Conservation (phyloP, 2,113 vertebrate genomes). For the Phoxinus phoxinus region DNA sequence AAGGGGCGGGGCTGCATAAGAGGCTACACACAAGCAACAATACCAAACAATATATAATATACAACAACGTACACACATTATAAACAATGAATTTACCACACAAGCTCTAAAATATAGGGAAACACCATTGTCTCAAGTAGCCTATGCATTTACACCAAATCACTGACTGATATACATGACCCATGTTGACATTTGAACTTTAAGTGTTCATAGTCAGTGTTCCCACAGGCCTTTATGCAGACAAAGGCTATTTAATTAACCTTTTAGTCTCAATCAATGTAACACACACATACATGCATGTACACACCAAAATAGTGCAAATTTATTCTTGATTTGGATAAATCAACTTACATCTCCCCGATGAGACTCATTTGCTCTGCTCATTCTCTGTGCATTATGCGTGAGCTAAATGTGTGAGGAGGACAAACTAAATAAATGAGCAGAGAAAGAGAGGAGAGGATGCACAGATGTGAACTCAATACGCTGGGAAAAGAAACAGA, state of each 20-base stretch:
- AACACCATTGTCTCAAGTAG: neutral
- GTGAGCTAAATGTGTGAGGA: constrained; percentile 42
- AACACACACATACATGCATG: constrained; percentile 5
- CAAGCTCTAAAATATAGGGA: neutral
- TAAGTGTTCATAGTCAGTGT: constrained; percentile 53
- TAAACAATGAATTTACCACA: neutral
- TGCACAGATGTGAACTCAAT: constrained; percentile 26
- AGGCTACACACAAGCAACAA: neutral
- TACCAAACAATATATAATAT: neutral
- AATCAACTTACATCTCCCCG: constrained; percentile 51
- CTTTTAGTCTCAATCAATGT: constrained; percentile 41
- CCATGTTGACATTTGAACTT: constrained; percentile 62
- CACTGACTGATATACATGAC: constrained; percentile 64
- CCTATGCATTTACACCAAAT: constrained; percentile 60
- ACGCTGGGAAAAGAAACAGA: constrained; percentile 4
- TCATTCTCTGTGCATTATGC: constrained; percentile 49
- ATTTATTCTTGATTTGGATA: constrained; percentile 56
- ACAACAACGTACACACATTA: neutral
- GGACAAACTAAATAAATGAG: constrained; percentile 55
- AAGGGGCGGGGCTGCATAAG: too few relatives aligned
- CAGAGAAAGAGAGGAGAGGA: constrained; percentile 34
- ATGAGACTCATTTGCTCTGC: constrained; percentile 41
- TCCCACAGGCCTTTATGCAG: constrained; percentile 54
- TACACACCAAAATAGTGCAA: constrained; percentile 32
- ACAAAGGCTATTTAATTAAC: constrained; percentile 77